These are phyloP conservation scores for Nymphalis urticae DNA, from an alignment of 2,888 invertebrate species.

Conservation along the genomic window DNA sequence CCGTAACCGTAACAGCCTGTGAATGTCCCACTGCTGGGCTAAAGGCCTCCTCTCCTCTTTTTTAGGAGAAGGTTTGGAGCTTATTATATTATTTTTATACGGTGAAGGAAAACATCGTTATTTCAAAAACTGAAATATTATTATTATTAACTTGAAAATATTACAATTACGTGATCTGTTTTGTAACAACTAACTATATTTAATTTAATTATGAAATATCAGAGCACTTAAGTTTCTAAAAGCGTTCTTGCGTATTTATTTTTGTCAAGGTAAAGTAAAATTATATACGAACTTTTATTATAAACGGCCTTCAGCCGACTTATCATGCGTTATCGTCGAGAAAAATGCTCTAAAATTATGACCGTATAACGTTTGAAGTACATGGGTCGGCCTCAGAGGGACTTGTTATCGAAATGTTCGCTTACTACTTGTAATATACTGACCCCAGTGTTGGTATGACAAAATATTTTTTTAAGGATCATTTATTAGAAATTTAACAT, in stretches of 20 bases:
- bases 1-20: too few species aligned
- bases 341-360: conserved; percentile 32
- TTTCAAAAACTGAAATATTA: too few species aligned
- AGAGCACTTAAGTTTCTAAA: too few species aligned
- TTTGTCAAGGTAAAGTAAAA: background rate
- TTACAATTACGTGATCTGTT: too few species aligned
- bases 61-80: too few species aligned
- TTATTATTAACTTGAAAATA: too few species aligned
- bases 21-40: too few species aligned
- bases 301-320: conserved; percentile 11
- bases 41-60: too few species aligned
- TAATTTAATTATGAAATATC: too few species aligned
- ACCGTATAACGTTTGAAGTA: conserved; percentile 29
- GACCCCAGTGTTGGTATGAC: background rate
- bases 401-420: conserved; percentile 33
- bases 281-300: conserved; percentile 6
- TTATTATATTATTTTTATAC: too few species aligned
- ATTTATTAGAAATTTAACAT: background rate
- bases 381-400: conserved; percentile 31
- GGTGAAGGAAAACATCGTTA: too few species aligned
- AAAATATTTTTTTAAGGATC: background rate
- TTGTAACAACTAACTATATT: too few species aligned
- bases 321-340: conserved; percentile 26
- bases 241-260: background rate
- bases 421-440: conserved; percentile 2